Base-by-base conservation (phyloP, 1,140 invertebrate genomes). In the silkworm (Bombyx mori) region DNA sequence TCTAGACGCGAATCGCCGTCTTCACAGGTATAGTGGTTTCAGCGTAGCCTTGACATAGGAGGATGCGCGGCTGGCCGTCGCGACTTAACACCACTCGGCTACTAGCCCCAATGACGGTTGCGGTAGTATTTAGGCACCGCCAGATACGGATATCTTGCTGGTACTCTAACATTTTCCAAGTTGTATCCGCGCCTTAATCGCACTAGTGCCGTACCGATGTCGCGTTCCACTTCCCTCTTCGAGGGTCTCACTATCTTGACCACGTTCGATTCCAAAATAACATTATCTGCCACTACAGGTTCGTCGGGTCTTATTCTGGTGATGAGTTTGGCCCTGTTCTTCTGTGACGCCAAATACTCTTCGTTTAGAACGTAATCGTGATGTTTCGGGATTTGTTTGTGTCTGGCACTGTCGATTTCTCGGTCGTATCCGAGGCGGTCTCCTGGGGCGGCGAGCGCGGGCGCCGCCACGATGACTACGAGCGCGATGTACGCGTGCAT, bases 171-270 rank as follows among this genome's bases (percentile, higher is more conserved):
- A 59, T 89, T 81, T 67, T 89, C 86, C 52, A 89, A 65, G 69
- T 89, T 89, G 67, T 88, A 88, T n/a, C 88, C 88, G 8, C 88
- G 77, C n/a, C 80, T 71, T 52, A 75, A 74, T 59, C 88, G 68
- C 55, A 86, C 77, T 18, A 82, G 69, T 54, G 73, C 73, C 43
- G 60, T 69, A 18, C 56, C 57, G 44, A 52, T 66, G 49, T 72
- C 72, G 42, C 63, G 64, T 44, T 63, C 60, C 26, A 60, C 61
- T 1, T 62, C 60, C 61, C 73, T 78, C 54, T 73, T 77, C 6
- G 63, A 42, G 1, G 86, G 80, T 57, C 72, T 73, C 44, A 86
- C 61, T 43, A 89, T 77, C 52, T 69, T 80, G 60, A 89, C 73
- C 6, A 86, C 69, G 52, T 88, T 86, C 1, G 86, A 88, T 66